Conservation (phyloP, 2,797 vertebrate genomes). For the Tokudaia tokunoshimensis region DNA sequence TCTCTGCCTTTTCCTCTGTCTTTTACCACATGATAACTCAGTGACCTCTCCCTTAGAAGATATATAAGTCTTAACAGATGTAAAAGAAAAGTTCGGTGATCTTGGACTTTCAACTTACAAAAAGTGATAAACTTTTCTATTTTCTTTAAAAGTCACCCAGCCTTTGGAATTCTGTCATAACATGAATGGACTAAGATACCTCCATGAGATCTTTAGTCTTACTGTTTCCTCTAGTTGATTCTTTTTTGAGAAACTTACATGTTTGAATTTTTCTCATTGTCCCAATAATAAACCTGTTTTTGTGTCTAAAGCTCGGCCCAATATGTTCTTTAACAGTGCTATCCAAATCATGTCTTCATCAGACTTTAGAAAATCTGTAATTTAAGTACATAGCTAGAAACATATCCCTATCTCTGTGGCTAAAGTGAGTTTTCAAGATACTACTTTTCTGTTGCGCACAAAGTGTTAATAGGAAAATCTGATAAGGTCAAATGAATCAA, state of each 20-base stretch:
- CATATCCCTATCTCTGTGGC: neutral
- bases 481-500: neutral
- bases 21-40: neutral
- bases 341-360: neutral
- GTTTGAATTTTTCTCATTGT: neutral
- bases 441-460: neutral
- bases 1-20: neutral
- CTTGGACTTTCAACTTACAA: neutral
- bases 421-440: constrained; percentile 5
- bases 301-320: neutral
- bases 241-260: neutral
- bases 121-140: neutral
- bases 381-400: neutral
- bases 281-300: neutral
- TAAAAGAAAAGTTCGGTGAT: neutral
- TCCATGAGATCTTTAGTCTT: neutral
- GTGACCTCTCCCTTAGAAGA: neutral
- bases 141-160: neutral
- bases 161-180: neutral
- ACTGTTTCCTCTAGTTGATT: neutral
- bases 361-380: neutral
- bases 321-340: neutral
- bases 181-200: neutral
- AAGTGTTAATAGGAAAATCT: neutral
- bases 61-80: neutral